Base-by-base conservation (phyloP, 1,140 invertebrate genomes). In the Macrobrachium rosenbergii region DNA sequence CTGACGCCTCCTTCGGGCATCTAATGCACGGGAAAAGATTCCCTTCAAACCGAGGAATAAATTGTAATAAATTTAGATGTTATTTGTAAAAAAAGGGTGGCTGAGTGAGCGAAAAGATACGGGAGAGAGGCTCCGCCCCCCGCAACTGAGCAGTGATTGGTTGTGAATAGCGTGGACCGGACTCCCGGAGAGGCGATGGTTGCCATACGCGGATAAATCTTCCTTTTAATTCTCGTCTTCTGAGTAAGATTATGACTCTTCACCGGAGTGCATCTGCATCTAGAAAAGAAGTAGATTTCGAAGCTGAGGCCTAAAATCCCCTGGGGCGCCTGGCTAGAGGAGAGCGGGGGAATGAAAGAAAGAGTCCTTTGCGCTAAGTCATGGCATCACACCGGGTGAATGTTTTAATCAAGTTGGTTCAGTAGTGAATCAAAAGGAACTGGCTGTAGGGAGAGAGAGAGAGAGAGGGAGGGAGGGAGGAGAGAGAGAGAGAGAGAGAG, bases 91-190 rank as follows among this genome's bases (percentile, higher is more conserved):
- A 37, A 75, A 37, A 37, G 28, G 28, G 59, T 60, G 14, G 21
- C 60, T 28, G 21, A 8, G 21, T 60, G 85, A 81, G 43, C 78
- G 78, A 81, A 52, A 75, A 17, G 12, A 23, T 23, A 17, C 21
- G 85, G 69, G 23, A 75, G 8, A 8, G 23, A 82, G 45, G 79
- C 85, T 58, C 85, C 85, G 78, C 85, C 85, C 85, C 75, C 60
- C 85, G 73, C 78, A 87, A 87, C 85, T 87, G 85, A 87, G 85
- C 85, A 87, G 85, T 87, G 85, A 87, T 87, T 87, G 85, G 85
- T 87, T 87, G 85, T 87, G 85, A 87, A 87, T 87, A 82, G 78
- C 78, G 43, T 58, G 78, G 81, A 37, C 78, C 69, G 85, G 85
- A 87, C 85, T 87, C 83, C 83, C 83, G 75, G 83, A 60, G 75